These are phyloP conservation scores for Ormyrus rosae DNA, from an alignment of 2,888 invertebrate genomes.

Conservation along the genomic window DNA sequence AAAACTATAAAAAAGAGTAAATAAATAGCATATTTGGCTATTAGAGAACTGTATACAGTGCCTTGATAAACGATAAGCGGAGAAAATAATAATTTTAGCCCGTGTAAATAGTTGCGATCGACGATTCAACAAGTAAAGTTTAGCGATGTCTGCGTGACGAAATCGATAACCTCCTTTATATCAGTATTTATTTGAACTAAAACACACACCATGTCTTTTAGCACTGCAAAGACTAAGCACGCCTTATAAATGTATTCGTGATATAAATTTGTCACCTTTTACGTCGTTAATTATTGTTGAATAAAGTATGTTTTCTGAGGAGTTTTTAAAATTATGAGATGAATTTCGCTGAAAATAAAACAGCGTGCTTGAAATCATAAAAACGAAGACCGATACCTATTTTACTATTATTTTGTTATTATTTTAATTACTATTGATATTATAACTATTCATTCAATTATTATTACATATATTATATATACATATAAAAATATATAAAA, in stretches of 20 bases:
- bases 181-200: conserved; percentile 49
- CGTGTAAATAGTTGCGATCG: conserved; percentile 43
- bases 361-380: conserved; percentile 38
- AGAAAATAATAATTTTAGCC: conserved; percentile 56
- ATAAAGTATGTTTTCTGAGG: conserved; percentile 23
- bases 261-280: conserved; percentile 11
- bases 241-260: conserved; percentile 30
- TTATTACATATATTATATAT: conserved; percentile 21
- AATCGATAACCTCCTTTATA: conserved; percentile 38
- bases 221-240: conserved; percentile 43
- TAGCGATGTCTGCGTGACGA: conserved; percentile 47
- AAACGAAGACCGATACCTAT: conserved; percentile 38
- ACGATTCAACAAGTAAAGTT: conserved; percentile 40
- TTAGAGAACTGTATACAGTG: conserved; percentile 62
- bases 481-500: conserved; percentile 49
- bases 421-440: conserved; percentile 47
- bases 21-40: conserved; percentile 35
- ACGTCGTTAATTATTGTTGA: conserved; percentile 18
- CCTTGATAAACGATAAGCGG: conserved; percentile 62
- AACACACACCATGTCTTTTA: conserved; percentile 25
- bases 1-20: conserved; percentile 31
- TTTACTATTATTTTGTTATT: conserved; percentile 49
- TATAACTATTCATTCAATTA: conserved; percentile 48
- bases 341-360: conserved; percentile 23
- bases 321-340: neutral